Conservation (phyloP, 1,140 invertebrate genomes). For the Bombus confusus region DNA sequence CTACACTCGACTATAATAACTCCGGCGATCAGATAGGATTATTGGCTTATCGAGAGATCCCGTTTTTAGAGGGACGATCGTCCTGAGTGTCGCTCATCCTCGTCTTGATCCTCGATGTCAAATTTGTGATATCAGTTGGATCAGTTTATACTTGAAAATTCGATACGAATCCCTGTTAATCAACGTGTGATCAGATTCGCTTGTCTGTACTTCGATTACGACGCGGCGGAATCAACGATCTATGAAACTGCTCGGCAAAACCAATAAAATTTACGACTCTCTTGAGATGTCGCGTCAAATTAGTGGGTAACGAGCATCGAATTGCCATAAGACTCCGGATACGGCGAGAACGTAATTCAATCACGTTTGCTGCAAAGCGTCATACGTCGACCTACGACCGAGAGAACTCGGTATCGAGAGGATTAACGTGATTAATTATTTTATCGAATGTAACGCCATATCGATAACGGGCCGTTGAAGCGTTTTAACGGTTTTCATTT, state of each 20-base stretch:
- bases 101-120: too few species aligned
- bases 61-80: background rate
- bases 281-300: conserved; percentile 41
- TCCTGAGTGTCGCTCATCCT: background rate
- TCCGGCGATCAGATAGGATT: background rate
- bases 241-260: conserved; percentile 16
- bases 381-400: background rate
- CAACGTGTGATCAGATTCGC: conserved; percentile 24
- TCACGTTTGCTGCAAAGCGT: background rate
- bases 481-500: background rate
- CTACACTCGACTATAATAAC: background rate
- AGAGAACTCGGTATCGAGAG: background rate
- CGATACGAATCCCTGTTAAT: conserved; percentile 1
- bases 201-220: background rate
- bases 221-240: background rate
- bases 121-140: background rate
- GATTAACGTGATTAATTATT: conserved; percentile 3
- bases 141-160: background rate
- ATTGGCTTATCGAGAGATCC: background rate
- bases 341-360: conserved; percentile 27
- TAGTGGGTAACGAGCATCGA: conserved; percentile 56
- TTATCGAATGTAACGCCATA: background rate
- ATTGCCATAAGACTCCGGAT: conserved; percentile 34
- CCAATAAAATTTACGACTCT: conserved; percentile 43
- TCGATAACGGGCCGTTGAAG: background rate